These are phyloP conservation scores for Timandra comae DNA, from an alignment of 2,888 invertebrate genomes.

Conservation along the genomic window DNA sequence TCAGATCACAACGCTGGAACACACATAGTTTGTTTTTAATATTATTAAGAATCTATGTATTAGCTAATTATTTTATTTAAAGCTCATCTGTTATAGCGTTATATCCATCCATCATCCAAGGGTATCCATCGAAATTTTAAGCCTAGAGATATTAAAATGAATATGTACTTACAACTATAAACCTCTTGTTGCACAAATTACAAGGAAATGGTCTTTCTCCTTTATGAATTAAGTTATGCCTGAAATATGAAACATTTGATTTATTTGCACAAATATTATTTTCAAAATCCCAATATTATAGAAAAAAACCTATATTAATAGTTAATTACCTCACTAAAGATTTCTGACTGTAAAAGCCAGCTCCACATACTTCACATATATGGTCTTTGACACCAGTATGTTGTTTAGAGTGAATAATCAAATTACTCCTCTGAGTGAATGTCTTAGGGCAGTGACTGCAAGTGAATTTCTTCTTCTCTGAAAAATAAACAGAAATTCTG, in stretches of 20 bases:
- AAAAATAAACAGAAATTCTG: too few relatives aligned
- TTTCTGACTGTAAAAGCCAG: slow-evolving; percentile 69
- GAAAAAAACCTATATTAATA: neutral
- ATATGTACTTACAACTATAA: slow-evolving; percentile 68
- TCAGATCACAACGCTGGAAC: slow-evolving; percentile 71
- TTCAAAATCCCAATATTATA: neutral
- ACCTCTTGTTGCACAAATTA: slow-evolving; percentile 62
- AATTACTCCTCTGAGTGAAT: slow-evolving; percentile 63
- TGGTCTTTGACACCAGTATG: slow-evolving; percentile 69
- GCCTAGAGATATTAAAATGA: too few relatives aligned
- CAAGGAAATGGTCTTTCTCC: slow-evolving; percentile 67
- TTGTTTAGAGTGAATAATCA: slow-evolving; percentile 58
- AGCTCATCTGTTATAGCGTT: too few relatives aligned
- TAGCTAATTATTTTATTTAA: slow-evolving; percentile 1
- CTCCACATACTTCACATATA: slow-evolving; percentile 70
- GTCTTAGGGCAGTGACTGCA: slow-evolving; percentile 63
- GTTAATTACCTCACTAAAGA: slow-evolving; percentile 60
- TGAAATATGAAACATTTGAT: slow-evolving; percentile 31
- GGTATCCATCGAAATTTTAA: too few relatives aligned
- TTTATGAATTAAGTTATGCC: slow-evolving; percentile 71
- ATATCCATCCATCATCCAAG: too few relatives aligned
- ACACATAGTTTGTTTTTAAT: slow-evolving; percentile 31
- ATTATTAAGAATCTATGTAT: neutral
- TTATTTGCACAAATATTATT: neutral
- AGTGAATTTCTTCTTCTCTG: slow-evolving; percentile 69